These are phyloP conservation scores for Charadrius vociferus DNA, from an alignment of 2,113 vertebrate genomes.

Conservation along the genomic window DNA sequence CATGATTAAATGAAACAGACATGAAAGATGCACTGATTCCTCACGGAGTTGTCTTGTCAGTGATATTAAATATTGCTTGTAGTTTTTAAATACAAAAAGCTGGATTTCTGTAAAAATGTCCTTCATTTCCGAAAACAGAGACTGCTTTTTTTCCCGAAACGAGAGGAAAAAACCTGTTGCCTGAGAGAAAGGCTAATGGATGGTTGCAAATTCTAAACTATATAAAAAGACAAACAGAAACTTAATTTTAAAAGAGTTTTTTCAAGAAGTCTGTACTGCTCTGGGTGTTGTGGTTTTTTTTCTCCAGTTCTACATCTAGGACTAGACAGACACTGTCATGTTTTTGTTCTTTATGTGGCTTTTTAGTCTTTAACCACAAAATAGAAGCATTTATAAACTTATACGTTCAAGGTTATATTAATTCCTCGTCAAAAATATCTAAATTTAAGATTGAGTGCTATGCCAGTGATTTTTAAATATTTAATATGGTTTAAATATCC, in stretches of 20 bases:
- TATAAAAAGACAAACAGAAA: not conserved
- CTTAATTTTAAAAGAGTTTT: not conserved
- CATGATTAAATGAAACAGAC: not conserved
- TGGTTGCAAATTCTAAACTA: not conserved
- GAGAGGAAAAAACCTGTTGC: not conserved
- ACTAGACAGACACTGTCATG: not conserved
- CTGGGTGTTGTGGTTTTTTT: not conserved
- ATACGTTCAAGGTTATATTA: rapidly evolving
- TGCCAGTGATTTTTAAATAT: not conserved
- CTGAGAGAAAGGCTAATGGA: not conserved
- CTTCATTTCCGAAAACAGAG: not conserved
- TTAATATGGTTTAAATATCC: not conserved
- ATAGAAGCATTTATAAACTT: not conserved
- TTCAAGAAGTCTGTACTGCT: not conserved
- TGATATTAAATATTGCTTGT: not conserved
- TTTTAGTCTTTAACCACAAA: not conserved
- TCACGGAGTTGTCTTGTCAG: not conserved
- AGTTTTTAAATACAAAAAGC: not conserved
- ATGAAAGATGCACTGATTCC: not conserved
- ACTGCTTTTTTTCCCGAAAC: not conserved
- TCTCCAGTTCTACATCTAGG: not conserved
- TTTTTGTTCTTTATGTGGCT: not conserved
- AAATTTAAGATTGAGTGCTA: not conserved
- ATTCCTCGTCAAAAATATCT: not conserved
- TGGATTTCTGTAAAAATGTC: not conserved